Percentiles rank a stretch among this genome's conserved stretches.
These are phyloP conservation scores for Alligator mississippiensis DNA, from an alignment of 2,113 vertebrate genomes.

Conservation along the genomic window DNA sequence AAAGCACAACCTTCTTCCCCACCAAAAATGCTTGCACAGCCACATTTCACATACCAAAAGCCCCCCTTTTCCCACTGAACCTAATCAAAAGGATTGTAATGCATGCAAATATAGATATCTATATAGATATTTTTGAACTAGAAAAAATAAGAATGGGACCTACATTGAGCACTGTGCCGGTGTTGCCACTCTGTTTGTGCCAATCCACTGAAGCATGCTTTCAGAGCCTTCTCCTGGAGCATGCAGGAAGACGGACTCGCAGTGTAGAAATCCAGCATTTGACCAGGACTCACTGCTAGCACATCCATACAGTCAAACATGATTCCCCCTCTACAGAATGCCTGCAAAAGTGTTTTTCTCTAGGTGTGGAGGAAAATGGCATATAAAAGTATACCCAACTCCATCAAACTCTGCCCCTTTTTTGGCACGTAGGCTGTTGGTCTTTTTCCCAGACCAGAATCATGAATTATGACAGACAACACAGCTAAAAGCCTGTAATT, in stretches of 20 bases:
- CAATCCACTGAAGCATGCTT: slow-evolving; percentile 92
- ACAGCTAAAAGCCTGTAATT: slow-evolving; percentile 87
- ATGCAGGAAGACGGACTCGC: slow-evolving; percentile 93
- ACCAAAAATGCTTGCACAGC: slow-evolving; percentile 12
- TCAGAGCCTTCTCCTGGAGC: slow-evolving; percentile 93
- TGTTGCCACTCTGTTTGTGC: slow-evolving; percentile 93
- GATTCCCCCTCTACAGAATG: slow-evolving; percentile 81
- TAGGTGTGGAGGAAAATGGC: slow-evolving; percentile 86
- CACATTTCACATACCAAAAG: slow-evolving; percentile 39
- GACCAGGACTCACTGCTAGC: slow-evolving; percentile 88
- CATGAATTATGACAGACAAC: slow-evolving; percentile 92
- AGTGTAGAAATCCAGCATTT: slow-evolving; percentile 92
- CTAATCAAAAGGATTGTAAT: slow-evolving; percentile 40
- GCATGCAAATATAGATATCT: slow-evolving; percentile 75
- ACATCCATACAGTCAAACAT: slow-evolving; percentile 98
- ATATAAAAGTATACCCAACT: slow-evolving; percentile 91
- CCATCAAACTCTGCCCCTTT: slow-evolving; percentile 95
- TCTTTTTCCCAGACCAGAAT: slow-evolving; percentile 91
- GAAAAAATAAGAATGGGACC: slow-evolving; percentile 81
- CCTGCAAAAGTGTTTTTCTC: slow-evolving; percentile 85
- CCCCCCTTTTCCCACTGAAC: slow-evolving; percentile 59
- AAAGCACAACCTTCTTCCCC: slow-evolving; percentile 30
- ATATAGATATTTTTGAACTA: slow-evolving; percentile 49
- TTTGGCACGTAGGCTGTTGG: slow-evolving; percentile 88
- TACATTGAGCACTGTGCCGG: slow-evolving; percentile 94